Base-by-base conservation (phyloP, 2,888 invertebrate genomes). In the Galeruca laticollis region DNA sequence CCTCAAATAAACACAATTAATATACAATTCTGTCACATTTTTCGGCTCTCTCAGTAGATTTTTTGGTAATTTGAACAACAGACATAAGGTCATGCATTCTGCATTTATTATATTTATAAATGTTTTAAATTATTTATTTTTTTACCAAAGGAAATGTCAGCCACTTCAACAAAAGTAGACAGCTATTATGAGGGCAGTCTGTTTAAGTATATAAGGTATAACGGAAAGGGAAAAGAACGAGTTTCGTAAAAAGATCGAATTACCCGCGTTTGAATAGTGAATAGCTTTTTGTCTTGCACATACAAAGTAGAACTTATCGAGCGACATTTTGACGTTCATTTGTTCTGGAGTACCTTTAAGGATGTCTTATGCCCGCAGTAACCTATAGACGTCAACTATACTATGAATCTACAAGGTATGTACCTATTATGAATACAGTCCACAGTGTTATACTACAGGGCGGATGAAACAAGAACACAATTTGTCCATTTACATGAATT, bases 171-270 rank as follows among this genome's bases (percentile, higher is more conserved):
- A 61, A 70, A 70, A 65, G 71, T 68, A 75, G 70, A 69, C 75
- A 73, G 73, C 73, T 72, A 77, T 77, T 76, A 78, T 78, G 72
- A 72, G 78, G 78, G 78, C 78, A 78, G 78, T 78, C 74, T 78
- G 75, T 80, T 79, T 79, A 62, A 69, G 73, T 74, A 21, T 33
- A 57, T 35, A 57, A 57, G n/a, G 35, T 33, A 57, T 35, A 57
- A 57, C 31, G 35, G 56, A 35, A 57, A 77, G 71, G 67, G 74
- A 72, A 76, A 75, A 73, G 72, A 77, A 18, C 56, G 56, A 75
- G 73, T 73, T 70, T 73, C 64, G 62, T 71, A 69, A 75, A 75
- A 74, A 74, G 76, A 78, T 78, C 78, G 75, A 78, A 77, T 79
- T 80, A 77, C 79, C 75, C 71, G 72, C 72, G 72, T 78, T 76